Percentiles rank a stretch among this genome's conserved stretches.
Conservation (phyloP, 2,113 vertebrate genomes). For the Dermatemys mawii region DNA sequence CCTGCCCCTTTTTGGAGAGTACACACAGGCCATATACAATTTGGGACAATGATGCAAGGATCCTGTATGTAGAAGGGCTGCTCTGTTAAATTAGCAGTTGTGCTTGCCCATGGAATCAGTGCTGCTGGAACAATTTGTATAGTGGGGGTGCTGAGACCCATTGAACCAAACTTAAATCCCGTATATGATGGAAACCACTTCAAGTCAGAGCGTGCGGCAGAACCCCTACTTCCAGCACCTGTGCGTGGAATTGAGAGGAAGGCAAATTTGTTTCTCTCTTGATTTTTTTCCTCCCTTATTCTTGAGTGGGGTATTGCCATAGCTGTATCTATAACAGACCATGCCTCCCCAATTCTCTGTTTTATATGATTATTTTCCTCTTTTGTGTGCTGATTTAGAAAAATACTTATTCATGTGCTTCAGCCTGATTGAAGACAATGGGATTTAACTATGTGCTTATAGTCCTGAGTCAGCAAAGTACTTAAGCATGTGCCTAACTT, state of each 20-base stretch:
- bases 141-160: no score
- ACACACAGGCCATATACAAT: not conserved
- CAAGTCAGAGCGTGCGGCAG: no score
- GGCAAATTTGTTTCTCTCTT: no score
- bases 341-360: not conserved
- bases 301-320: not conserved
- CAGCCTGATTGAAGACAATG: not conserved
- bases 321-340: not conserved
- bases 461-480: not conserved
- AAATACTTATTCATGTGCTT: not conserved
- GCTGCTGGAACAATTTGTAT: no score
- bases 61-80: not conserved
- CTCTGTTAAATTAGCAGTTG: not conserved
- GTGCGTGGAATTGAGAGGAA: no score
- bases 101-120: not conserved
- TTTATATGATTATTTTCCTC: not conserved
- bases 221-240: no score
- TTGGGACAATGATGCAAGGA: not conserved
- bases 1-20: not conserved
- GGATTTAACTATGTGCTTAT: not conserved
- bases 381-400: not conserved
- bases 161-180: no score
- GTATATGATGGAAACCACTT: no score
- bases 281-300: no score
- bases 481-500: not conserved